Percentiles rank a stretch among this genome's conserved stretches.
Evolutionary conservation across 2,797 vertebrate genomes (phyloP).

Genomic region (Notolabrus celidotus): DNA sequence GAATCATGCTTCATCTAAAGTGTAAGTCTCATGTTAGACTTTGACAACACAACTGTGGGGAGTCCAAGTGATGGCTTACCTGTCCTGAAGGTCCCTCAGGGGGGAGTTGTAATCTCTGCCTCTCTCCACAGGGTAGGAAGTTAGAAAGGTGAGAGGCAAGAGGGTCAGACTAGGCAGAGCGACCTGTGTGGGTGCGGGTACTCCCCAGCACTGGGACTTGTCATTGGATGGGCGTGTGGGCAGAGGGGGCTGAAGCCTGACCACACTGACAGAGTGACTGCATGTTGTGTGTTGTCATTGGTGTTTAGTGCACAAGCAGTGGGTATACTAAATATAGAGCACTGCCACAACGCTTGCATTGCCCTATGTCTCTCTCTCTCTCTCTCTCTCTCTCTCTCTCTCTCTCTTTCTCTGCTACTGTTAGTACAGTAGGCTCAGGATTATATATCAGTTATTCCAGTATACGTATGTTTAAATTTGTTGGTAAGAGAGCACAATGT

Average conservation of each 20-base stretch:
- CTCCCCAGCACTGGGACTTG: slow-evolving; percentile 82
- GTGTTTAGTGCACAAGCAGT: slow-evolving; percentile 91
- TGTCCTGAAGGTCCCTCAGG: slow-evolving; percentile 71
- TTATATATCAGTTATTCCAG: slow-evolving; percentile 29
- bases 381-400: slow-evolving; percentile 23
- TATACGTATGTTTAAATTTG: not conserved
- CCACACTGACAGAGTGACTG: slow-evolving; percentile 51
- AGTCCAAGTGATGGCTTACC: slow-evolving; percentile 70
- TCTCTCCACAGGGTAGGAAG: slow-evolving; percentile 68
- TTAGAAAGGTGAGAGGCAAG: slow-evolving; percentile 63
- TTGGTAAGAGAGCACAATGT: too few species aligned
- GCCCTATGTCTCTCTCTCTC: slow-evolving; percentile 3
- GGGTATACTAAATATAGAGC: slow-evolving; percentile 93
- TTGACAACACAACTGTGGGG: slow-evolving; percentile 58
- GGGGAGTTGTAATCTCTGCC: slow-evolving; percentile 59
- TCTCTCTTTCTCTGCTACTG: slow-evolving; percentile 16
- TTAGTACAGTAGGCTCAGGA: slow-evolving; percentile 41
- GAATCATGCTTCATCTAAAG: slow-evolving; percentile 48
- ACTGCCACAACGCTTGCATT: slow-evolving; percentile 38
- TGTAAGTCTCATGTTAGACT: slow-evolving; percentile 31
- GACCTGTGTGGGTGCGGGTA: slow-evolving; percentile 80
- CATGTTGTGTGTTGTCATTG: slow-evolving; percentile 87
- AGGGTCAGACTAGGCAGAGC: slow-evolving; percentile 68
- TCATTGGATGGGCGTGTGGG: slow-evolving; percentile 63
- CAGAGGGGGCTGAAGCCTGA: slow-evolving; percentile 47